Evolutionary conservation across 2,113 vertebrate genomes (phyloP).

Genomic region (Sylvietta virens): DNA sequence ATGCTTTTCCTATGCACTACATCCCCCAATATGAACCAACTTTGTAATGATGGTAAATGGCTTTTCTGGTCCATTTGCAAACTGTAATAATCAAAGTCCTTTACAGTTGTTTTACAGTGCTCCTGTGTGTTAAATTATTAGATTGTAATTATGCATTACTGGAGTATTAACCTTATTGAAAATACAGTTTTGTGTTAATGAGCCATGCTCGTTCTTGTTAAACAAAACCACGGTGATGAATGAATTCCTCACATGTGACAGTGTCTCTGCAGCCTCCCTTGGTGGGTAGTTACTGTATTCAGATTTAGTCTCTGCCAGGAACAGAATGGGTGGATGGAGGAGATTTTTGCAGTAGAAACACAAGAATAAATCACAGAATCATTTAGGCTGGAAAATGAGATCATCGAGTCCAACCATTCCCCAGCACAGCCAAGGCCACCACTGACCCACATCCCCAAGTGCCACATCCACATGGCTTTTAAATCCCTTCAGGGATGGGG

Average conservation of each 20-base stretch:
- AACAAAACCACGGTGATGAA: slow-evolving; percentile 22
- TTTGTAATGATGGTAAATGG: slow-evolving; percentile 51
- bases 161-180: slow-evolving; percentile 61
- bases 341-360: background rate
- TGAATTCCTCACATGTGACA: background rate
- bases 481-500: background rate
- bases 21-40: slow-evolving; percentile 38
- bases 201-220: slow-evolving; percentile 49
- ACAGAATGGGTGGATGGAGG: accelerated
- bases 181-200: slow-evolving; percentile 59
- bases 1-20: slow-evolving; percentile 23
- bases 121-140: slow-evolving; percentile 71
- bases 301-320: background rate
- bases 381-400: background rate
- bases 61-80: slow-evolving; percentile 68
- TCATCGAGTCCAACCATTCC: accelerated
- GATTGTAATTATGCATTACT: slow-evolving; percentile 64
- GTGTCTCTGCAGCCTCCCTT: background rate
- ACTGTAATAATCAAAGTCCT: slow-evolving; percentile 63
- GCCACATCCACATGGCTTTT: background rate
- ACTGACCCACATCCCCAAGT: background rate
- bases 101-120: slow-evolving; percentile 63
- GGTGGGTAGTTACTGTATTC: background rate
- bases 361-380: background rate
- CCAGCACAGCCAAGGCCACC: background rate